Evolutionary conservation across 2,888 invertebrate genomes (phyloP).

Genomic region (Drosophila anomelani): DNA sequence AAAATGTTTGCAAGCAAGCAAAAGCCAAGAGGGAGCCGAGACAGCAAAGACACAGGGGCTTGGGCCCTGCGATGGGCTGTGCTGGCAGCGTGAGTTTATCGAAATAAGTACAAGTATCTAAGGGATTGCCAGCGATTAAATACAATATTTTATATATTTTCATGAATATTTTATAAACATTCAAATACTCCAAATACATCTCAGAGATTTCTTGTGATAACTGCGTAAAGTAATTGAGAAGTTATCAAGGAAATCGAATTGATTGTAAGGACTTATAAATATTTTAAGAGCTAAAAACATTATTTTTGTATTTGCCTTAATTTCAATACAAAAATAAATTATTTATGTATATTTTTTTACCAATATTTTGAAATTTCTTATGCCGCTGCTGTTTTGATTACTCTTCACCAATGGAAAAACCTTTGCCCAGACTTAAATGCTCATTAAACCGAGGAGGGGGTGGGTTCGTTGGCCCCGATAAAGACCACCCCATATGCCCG

Average conservation of each 20-base stretch:
- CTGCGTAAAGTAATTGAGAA: too few relatives aligned
- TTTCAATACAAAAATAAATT: neutral
- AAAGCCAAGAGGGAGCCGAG: conserved; percentile 54
- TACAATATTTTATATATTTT: neutral
- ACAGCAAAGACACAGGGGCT: neutral
- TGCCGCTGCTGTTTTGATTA: neutral
- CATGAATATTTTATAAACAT: neutral
- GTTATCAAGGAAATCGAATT: too few relatives aligned
- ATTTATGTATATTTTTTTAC: neutral
- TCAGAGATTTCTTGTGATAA: too few relatives aligned
- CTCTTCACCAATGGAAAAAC: conserved; percentile 41
- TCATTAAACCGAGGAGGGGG: conserved; percentile 55
- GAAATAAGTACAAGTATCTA: conserved; percentile 1
- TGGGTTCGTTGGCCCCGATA: conserved; percentile 1
- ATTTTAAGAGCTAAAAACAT: too few relatives aligned
- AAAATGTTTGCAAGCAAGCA: conserved; percentile 61
- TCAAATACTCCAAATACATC: neutral
- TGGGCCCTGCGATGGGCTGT: conserved; percentile 1
- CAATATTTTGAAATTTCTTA: neutral
- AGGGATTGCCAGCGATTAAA: neutral
- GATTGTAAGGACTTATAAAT: too few relatives aligned
- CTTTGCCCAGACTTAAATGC: conserved; percentile 51
- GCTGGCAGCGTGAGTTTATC: conserved; percentile 18
- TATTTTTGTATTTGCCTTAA: neutral
- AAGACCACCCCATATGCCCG: neutral